phyloP scores from a whole-genome alignment of 2,797 vertebrate genomes.

The Anas bernieri region DNA sequence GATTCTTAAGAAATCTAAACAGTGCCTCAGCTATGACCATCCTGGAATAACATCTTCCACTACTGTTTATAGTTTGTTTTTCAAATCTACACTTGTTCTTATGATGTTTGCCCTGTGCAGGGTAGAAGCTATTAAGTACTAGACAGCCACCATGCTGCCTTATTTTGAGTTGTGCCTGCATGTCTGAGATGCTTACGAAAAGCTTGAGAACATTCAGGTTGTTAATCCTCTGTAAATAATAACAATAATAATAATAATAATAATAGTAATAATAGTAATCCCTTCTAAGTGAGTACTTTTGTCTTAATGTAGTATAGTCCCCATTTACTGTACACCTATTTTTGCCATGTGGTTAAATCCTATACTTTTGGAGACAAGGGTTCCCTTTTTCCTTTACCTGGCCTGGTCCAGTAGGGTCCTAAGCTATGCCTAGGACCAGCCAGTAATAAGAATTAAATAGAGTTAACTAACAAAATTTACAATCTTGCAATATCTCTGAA shows the following conservation, averaged over 20 bases:
- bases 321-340: not conserved
- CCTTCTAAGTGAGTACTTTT: not conserved
- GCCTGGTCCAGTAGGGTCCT: not conserved
- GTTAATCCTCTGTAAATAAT: not conserved
- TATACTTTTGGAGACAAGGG: not conserved
- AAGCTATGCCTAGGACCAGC: not conserved
- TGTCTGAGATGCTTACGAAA: not conserved
- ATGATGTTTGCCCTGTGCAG: not conserved
- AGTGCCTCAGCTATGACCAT: not conserved
- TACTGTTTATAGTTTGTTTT: not conserved
- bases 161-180: not conserved
- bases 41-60: not conserved
- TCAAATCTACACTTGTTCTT: not conserved
- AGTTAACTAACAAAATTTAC: not conserved
- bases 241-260: not conserved
- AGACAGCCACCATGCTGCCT: not conserved
- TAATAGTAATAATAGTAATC: not conserved
- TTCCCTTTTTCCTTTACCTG: not conserved
- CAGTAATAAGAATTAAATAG: not conserved
- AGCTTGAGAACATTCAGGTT: not conserved
- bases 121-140: not conserved
- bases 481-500: not conserved
- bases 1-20: not conserved
- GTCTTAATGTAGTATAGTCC: not conserved
- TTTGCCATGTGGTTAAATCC: not conserved